Base-by-base conservation (phyloP, 2,797 vertebrate species). In the Valencia hispanica region DNA sequence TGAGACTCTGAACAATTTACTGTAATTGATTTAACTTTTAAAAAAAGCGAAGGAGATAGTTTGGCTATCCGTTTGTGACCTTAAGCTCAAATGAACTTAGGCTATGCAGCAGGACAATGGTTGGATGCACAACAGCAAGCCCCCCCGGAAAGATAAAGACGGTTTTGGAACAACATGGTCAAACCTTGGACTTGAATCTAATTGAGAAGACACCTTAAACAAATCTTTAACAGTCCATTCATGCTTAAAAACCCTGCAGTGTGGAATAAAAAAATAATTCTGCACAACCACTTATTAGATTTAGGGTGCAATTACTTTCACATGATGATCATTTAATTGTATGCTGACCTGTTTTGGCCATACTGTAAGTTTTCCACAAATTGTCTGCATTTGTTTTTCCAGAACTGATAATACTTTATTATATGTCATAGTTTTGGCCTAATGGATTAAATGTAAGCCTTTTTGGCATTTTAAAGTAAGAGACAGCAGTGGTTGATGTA, bases 401-500 rank as follows among this genome's bases (percentile, higher is more conserved):
- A 77, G 59, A 79, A 79, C 81, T 79, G 87, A 89, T 84, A 89
- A 87, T 79, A 68, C 57, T 79, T 79, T 51, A 87, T 86, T 83
- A 84, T 68, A 30, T 74, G 77, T 86, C 81, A 91, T 87, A 74
- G 79, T 53, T 90, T 81, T 79, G 79, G 71, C 73, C 66, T 1
- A 0, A 59, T 47, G 3, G 68, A 68, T 34, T 50, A 72, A 65
- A 86, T 83, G 68, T 79, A 84, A 85, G 71, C 73, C 50, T 82
- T 47, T 85, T 76, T 79, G 81, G 84, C 51, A 68, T 4, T 41
- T 41, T 20, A 15, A 34, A 63, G 1, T 27, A 27, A 59, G 30
- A 15, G 12, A 81, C 77, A 81, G 70, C 76, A 74, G 76, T 70
- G 63, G 53, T 68, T 79, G 75, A 63, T 63, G 30, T 48, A 48